Base-by-base conservation (phyloP, 2,888 invertebrate genomes). In the Hydrotaea cyrtoneurina region DNA sequence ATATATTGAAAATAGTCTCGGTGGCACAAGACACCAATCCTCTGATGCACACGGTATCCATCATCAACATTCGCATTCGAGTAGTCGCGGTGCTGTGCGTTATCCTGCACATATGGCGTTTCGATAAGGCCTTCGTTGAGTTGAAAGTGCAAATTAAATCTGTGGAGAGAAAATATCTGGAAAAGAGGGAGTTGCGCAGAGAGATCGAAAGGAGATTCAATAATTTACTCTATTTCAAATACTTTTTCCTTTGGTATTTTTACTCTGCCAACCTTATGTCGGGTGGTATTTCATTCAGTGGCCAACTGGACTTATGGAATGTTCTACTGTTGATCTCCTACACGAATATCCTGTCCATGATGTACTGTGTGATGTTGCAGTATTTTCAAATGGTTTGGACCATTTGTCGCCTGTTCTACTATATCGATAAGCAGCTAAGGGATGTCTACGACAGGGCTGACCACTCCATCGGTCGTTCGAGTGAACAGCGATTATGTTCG, bases 401-500 rank as follows among this genome's bases (percentile, higher is more conserved):
- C 5, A 82, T 74, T 23, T 82, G 78, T 31, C 82, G 69, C 36
- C 39, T 82, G 21, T 59, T 78, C 17, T 57, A 59, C 31, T 39
- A 82, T 39, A 19, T 78, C 2, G 78, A 82, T 59, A 13, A 78
- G 21, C 74, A 74, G 17, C 0, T 82, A 13, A n/a, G 39, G 4
- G 31, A 26, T 15, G 15, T 78, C 0, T 23, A 69, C 15, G 3
- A 53, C 2, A 62, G 31, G 39, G 10, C 43, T 43, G 11, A 3
- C 43, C 4, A 2, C 1, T 43, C 43, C 10, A 3, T 43, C 13
- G 43, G 15, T 11, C 43, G 11, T 43, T 7, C 10, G 3, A 7
- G 64, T 1, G 39, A 69, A 39, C 39, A 0, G n/a, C 5, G 46
- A 3, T n/a, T 26, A 0, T 36, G 11, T 13, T 15, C 31, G 1